Base-by-base conservation (phyloP, 2,113 vertebrate species). In the Caloenas nicobarica region DNA sequence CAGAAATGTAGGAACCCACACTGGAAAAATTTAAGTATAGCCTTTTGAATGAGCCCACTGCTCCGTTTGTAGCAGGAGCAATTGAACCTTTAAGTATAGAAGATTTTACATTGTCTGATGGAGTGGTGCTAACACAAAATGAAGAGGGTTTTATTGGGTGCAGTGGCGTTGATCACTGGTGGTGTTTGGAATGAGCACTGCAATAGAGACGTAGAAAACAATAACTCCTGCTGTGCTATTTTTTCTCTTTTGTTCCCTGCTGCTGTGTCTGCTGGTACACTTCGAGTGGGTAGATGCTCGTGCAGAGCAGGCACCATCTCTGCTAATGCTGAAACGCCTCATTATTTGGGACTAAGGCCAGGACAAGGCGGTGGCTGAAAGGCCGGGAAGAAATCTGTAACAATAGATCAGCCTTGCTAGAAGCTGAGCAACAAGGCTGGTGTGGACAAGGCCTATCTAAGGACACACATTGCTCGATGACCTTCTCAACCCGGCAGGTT, bases 401-500 rank as follows among this genome's bases (percentile, higher is more conserved):
- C 36, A 53, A 22, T n/a, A n/a, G n/a, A n/a, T n/a, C n/a, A n/a
- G n/a, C 76, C 71, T 53, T 24, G 48, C 79, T 79, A 42, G 57
- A 50, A 73, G 74, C 24, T 77, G 89, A 81, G 78, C 48, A 81
- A n/a, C 2, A 21, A 48, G 88, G 77, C 33, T 5, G 7, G 31
- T 33, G 60, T 62, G 54, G 87, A 72, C 22, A 16, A 18, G 46
- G 89, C 64, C 93, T 93, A 78, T 94, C 90, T 86, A 26, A 81
- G 70, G 9, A 65, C 54, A 76, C 87, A 91, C 76, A 82, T 88
- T 91, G 89, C 83, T 76, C 1, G 0, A 2, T 88, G 94, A 92
- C 86, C 95, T 96, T 96, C 92, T 91, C 91, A 93, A 85, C 73
- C 81, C 11, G 1, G 36, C 50, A 23, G 69, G 38, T 50, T 88